phyloP scores from a whole-genome alignment of 2,797 vertebrate species.

The Diceros bicornis region DNA sequence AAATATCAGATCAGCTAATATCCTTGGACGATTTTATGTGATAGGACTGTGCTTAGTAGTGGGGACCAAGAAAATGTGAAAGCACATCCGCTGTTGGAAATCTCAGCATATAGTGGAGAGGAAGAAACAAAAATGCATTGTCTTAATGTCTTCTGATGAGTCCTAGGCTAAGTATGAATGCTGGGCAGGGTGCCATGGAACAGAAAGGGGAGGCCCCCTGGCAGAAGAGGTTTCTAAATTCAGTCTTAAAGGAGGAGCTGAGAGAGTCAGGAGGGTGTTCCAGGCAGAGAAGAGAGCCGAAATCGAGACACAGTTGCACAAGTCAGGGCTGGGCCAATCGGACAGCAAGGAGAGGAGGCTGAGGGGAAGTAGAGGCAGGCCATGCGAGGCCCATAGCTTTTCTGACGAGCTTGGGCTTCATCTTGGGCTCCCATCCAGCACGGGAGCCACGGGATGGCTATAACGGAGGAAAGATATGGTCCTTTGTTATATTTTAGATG shows the following conservation, averaged over 20 bases:
- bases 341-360: rapidly evolving
- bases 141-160: background rate
- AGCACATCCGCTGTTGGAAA: rapidly evolving
- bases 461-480: background rate
- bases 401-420: too few species aligned
- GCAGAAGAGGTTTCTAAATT: background rate
- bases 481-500: background rate
- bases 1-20: rapidly evolving
- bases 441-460: rapidly evolving
- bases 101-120: rapidly evolving
- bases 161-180: background rate
- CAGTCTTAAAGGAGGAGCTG: background rate
- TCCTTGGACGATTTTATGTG: background rate
- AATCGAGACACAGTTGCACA: rapidly evolving
- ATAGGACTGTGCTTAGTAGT: rapidly evolving
- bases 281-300: background rate
- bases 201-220: background rate
- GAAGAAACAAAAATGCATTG: rapidly evolving
- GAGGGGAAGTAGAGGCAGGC: background rate
- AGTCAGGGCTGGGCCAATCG: rapidly evolving
- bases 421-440: too few species aligned
- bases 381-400: rapidly evolving
- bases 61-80: background rate
- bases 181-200: rapidly evolving
- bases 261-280: rapidly evolving